Conservation (phyloP, 2,888 invertebrate genomes). For the Hypolimnas misippus region DNA sequence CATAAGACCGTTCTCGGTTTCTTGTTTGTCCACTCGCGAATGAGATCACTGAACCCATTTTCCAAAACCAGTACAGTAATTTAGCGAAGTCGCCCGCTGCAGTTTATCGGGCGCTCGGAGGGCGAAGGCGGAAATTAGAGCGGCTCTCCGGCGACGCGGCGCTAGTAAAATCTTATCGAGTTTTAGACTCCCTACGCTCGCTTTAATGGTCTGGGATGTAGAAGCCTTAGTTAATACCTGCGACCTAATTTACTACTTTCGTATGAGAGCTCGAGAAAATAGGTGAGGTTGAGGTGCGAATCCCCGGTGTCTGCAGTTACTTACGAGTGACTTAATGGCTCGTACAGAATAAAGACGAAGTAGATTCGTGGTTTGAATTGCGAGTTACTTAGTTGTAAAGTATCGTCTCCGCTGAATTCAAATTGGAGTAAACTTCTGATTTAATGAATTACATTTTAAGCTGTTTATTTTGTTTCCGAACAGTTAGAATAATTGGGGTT, state of each 20-base stretch:
- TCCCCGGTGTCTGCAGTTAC: constrained; percentile 10
- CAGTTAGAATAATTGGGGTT: neutral
- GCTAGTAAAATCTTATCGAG: constrained; percentile 21
- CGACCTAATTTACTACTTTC: constrained; percentile 31
- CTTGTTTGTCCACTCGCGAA: constrained; percentile 15
- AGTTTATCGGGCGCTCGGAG: constrained; percentile 8
- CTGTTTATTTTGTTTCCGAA: neutral
- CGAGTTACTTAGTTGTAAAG: neutral
- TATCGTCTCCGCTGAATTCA: neutral
- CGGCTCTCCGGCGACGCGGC: constrained; percentile 7
- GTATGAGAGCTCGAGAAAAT: constrained; percentile 23
- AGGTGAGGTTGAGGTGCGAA: constrained; percentile 23
- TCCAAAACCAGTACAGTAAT: constrained; percentile 7
- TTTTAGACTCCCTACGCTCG: constrained; percentile 7
- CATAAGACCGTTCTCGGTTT: constrained; percentile 1
- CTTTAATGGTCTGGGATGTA: constrained; percentile 17
- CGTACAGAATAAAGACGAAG: neutral
- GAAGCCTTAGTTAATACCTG: constrained; percentile 24
- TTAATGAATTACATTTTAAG: neutral
- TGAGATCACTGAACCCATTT: constrained; percentile 18
- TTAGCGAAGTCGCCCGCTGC: neutral
- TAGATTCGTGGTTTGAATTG: neutral
- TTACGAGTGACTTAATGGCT: constrained; percentile 13
- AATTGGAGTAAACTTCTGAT: neutral
- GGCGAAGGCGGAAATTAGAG: constrained; percentile 10